Conservation (phyloP, 2,888 invertebrate species). For the Lumbricus terrestris region DNA sequence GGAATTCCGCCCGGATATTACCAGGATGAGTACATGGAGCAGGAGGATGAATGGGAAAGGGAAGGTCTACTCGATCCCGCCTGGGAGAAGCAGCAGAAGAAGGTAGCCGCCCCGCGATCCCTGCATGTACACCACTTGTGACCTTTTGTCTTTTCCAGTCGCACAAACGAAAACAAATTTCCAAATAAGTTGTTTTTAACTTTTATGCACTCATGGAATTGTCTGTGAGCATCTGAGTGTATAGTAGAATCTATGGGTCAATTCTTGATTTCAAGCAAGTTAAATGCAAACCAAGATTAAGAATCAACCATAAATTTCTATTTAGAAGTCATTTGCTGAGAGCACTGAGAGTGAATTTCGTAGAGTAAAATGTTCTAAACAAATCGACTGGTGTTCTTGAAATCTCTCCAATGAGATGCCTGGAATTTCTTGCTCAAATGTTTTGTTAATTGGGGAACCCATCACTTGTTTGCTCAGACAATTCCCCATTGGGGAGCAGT, state of each 20-base stretch:
- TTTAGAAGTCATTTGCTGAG: not conserved
- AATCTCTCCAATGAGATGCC: not conserved
- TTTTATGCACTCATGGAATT: not conserved
- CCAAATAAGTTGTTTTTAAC: not conserved
- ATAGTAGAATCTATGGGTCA: not conserved
- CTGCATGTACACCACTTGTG: not conserved
- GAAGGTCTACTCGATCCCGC: conserved; percentile 99
- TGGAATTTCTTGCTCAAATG: not conserved
- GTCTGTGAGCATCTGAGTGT: not conserved
- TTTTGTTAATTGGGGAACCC: too few relatives aligned
- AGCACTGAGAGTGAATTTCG: not conserved
- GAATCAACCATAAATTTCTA: not conserved
- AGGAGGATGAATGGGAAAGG: conserved; percentile 89
- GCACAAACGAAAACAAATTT: not conserved
- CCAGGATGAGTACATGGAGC: conserved; percentile 66
- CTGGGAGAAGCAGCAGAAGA: conserved; percentile 99
- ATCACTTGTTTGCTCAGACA: too few relatives aligned
- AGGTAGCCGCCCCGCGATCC: conserved; percentile 70
- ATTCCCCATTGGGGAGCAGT: too few relatives aligned
- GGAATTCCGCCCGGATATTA: conserved; percentile 13
- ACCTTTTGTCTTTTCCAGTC: not conserved
- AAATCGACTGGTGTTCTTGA: too few relatives aligned
- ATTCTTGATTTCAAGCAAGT: not conserved
- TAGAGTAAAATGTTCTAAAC: not conserved
- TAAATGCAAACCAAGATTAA: not conserved